Percentiles rank a stretch among this genome's conserved stretches.
Conservation (phyloP, 2,888 invertebrate species). For the Phragmatobia fuliginosa region DNA sequence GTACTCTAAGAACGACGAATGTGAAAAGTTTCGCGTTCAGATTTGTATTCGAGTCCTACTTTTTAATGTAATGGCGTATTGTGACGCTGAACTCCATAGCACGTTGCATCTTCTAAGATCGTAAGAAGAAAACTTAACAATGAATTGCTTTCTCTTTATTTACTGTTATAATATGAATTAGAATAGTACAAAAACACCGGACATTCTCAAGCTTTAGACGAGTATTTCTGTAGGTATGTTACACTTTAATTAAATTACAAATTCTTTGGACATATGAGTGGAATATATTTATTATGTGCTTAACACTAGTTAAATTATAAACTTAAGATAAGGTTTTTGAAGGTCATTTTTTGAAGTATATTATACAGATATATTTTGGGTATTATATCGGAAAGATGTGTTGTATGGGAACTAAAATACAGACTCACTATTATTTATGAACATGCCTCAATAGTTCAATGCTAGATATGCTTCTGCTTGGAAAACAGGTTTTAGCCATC, state of each 20-base stretch:
- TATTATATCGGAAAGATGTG: not conserved
- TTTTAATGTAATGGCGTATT: slow-evolving; percentile 47
- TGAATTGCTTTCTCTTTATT: not conserved
- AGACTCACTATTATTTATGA: not conserved
- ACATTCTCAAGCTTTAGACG: not conserved
- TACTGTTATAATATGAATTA: not conserved
- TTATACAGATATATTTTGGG: too few species aligned
- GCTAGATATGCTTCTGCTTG: too few species aligned
- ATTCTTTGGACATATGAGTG: not conserved
- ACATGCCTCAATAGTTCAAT: too few species aligned
- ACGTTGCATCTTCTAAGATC: not conserved
- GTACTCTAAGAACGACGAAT: slow-evolving; percentile 69
- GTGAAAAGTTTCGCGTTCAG: slow-evolving; percentile 64
- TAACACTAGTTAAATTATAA: not conserved
- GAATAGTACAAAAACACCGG: not conserved
- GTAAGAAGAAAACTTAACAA: not conserved
- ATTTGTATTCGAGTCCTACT: slow-evolving; percentile 52
- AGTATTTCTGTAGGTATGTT: not conserved
- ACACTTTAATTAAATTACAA: not conserved
- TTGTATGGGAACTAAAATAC: not conserved
- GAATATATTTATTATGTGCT: not conserved
- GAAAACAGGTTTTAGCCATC: too few species aligned
- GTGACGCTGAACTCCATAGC: not conserved
- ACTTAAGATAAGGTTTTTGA: not conserved
- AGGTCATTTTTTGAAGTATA: not conserved